A percentile compares a stretch with the other conserved stretches of the same genome.
phyloP scores from a whole-genome alignment of 2,888 invertebrate genomes.

The Tupiocoris notatus region DNA sequence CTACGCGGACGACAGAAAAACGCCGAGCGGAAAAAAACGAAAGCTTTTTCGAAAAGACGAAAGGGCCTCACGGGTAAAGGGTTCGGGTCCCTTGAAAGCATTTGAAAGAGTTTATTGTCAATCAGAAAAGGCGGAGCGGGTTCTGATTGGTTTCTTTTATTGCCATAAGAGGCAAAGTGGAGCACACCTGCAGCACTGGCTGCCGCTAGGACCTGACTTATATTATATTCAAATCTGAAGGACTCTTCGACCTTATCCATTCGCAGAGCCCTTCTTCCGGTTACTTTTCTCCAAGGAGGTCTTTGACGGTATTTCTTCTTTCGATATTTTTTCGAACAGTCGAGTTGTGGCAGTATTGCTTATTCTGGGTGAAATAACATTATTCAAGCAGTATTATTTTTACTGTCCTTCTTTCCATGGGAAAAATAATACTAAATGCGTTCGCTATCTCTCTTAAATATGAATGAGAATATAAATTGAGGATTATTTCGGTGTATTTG shows the following conservation, averaged over 20 bases:
- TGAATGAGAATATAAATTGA: too few relatives aligned
- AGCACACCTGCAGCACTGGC: conserved; percentile 28
- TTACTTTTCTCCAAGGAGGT: too few relatives aligned
- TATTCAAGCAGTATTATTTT: too few relatives aligned
- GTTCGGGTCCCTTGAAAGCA: neutral
- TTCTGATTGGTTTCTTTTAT: conserved; percentile 40
- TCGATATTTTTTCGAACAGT: too few relatives aligned
- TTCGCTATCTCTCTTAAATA: too few relatives aligned
- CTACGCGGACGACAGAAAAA: neutral
- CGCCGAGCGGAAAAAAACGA: neutral
- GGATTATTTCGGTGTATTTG: too few relatives aligned
- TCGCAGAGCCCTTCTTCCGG: too few relatives aligned
- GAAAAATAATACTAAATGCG: too few relatives aligned
- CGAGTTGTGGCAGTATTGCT: too few relatives aligned
- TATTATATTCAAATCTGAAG: conserved; percentile 35
- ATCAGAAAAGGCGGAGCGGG: conserved; percentile 31
- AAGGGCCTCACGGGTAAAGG: neutral
- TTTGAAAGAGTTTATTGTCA: conserved; percentile 38
- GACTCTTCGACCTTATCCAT: conserved; percentile 29
- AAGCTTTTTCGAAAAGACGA: neutral
- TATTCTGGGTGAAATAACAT: too few relatives aligned
- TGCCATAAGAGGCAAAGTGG: conserved; percentile 20
- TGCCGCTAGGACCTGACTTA: conserved; percentile 4
- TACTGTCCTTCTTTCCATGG: too few relatives aligned
- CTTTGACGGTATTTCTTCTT: too few relatives aligned